A percentile compares a stretch with the other conserved stretches of the same genome.
Evolutionary conservation across 2,113 vertebrate species (phyloP).

Genomic region (Gasterosteus aculeatus): DNA sequence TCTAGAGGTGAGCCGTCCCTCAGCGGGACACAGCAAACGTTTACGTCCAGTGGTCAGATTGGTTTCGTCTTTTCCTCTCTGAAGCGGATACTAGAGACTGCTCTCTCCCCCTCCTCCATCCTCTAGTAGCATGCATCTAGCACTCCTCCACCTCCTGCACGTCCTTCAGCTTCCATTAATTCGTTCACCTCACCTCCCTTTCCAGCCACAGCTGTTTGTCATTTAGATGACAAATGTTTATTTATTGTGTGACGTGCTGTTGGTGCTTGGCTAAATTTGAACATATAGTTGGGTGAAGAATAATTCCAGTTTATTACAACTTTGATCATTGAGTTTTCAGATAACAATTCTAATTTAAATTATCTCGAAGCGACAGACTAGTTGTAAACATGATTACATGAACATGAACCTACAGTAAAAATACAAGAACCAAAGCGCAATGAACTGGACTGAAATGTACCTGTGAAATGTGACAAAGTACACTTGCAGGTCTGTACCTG

Average conservation of each 20-base stretch:
- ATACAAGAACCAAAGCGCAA: neutral
- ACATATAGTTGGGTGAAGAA: neutral
- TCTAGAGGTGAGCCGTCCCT: neutral
- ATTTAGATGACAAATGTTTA: slow-evolving; percentile 3
- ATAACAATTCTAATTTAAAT: too few species aligned
- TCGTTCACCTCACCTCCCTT: neutral
- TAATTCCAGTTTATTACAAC: slow-evolving; percentile 24
- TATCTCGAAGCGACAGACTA: neutral
- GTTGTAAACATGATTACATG: neutral
- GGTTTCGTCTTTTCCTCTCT: slow-evolving; percentile 82
- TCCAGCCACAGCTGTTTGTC: neutral
- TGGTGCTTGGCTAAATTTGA: neutral
- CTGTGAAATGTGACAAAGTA: too few species aligned
- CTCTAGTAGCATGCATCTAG: slow-evolving; percentile 65
- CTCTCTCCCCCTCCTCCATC: slow-evolving; percentile 72
- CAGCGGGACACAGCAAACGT: neutral
- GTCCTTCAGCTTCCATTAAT: slow-evolving; percentile 46
- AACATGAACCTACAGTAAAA: neutral
- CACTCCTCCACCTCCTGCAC: neutral
- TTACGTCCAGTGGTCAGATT: slow-evolving; percentile 1
- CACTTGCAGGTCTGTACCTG: neutral
- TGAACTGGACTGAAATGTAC: neutral
- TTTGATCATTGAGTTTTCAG: neutral
- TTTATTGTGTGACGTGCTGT: neutral
- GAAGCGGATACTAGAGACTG: slow-evolving; percentile 99